Base-by-base conservation (phyloP, 2,888 invertebrate species). In the Oscheius sp. region DNA sequence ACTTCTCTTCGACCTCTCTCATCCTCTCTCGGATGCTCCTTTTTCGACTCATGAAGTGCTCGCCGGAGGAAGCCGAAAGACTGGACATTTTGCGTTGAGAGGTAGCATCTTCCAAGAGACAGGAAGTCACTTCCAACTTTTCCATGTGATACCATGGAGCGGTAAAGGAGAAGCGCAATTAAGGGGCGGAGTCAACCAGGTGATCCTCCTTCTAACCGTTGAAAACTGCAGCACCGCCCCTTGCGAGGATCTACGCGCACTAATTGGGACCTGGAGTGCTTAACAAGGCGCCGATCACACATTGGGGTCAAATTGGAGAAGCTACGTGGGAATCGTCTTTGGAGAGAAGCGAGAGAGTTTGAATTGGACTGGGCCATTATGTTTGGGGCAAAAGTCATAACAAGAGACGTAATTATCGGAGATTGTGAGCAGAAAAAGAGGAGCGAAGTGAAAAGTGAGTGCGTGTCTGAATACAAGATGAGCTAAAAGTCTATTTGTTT, bases 11-110 rank as follows among this genome's bases (percentile, higher is more conserved):
- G 42, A 77, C 37, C 50, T 79, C 79, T 34, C 72, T 66, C 75
- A 75, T 78, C 37, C 76, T 63, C 67, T 76, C 77, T 4, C 77
- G 72, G 23, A 77, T 77, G 53, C 75, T 77, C 48, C 73, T 46
- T 65, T 77, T 77, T 20, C 77, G 73, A 46, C 73, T 73, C 77
- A 77, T 77, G 25, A 73, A 76, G 37, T 64, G 64, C 5, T 53
- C 66, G 33, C 66, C 55, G 8, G 45, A 34, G 25, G 45, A 42
- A n/a, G 55, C 66, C 33, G 55, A 55, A 33, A 66, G 57, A 42
- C 33, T 55, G n/a, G 53, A 53, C 66, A 66, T 66, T 66, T 66
- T 66, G 8, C 66, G 42, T 20, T 17, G n/a, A 10, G 48, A 25
- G 23, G 42, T 10, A n/a, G 48, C 29, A n/a, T 66, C 66, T 34